Percentiles rank a stretch among this genome's conserved stretches.
Conservation (phyloP, 2,113 vertebrate species). For the Cyrtonyx montezumae region DNA sequence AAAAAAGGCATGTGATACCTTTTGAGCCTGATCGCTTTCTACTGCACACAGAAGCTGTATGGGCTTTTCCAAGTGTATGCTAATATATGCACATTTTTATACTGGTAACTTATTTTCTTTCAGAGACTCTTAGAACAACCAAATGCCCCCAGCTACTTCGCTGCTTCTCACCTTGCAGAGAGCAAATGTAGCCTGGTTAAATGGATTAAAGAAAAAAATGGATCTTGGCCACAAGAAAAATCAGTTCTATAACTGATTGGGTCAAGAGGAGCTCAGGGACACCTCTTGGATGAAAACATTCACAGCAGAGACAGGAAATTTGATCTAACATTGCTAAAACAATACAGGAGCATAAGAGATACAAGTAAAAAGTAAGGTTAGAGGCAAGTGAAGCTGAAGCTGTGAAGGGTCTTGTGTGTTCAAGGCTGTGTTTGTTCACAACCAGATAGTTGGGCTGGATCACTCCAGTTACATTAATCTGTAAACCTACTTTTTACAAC, state of each 20-base stretch:
- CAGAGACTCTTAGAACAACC: background rate
- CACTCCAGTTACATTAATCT: background rate
- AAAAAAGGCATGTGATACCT: background rate
- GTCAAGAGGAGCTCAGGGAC: background rate
- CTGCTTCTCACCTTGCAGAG: background rate
- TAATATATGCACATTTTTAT: background rate
- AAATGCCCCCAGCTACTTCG: background rate
- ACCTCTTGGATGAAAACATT: constrained; percentile 10
- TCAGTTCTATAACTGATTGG: background rate
- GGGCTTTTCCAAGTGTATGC: background rate
- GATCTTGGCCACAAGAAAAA: background rate
- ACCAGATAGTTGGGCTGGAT: background rate
- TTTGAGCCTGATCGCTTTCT: background rate
- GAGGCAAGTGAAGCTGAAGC: background rate
- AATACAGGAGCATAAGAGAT: background rate
- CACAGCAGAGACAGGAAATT: background rate
- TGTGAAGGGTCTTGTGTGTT: background rate
- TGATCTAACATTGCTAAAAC: background rate
- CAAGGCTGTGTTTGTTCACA: background rate
- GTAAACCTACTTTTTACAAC: fast-evolving
- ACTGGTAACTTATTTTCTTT: background rate
- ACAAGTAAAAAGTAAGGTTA: background rate
- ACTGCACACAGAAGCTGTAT: background rate
- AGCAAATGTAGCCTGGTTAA: background rate
- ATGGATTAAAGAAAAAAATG: constrained; percentile 10